A percentile compares a stretch with the other conserved stretches of the same genome.
These are phyloP conservation scores for Heptranchias perlo DNA, from an alignment of 2,113 vertebrate genomes.

Conservation along the genomic window DNA sequence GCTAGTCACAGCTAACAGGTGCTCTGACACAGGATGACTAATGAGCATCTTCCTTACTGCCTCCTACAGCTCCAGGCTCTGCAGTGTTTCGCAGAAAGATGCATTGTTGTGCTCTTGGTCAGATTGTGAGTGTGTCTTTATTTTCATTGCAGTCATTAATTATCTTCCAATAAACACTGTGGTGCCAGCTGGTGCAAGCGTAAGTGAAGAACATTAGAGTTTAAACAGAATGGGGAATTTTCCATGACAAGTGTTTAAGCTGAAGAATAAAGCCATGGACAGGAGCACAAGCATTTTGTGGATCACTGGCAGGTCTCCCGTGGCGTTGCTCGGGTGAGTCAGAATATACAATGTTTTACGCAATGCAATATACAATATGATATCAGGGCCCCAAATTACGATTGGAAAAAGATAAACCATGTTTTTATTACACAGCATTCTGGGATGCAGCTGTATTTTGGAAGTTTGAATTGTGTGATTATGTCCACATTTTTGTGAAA, in stretches of 20 bases:
- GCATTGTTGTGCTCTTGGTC: background rate
- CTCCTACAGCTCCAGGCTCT: background rate
- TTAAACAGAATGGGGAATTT: no score
- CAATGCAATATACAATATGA: background rate
- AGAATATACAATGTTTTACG: background rate
- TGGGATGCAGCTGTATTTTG: background rate
- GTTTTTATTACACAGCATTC: background rate
- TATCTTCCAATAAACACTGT: background rate
- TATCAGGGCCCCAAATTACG: background rate
- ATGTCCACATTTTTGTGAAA: background rate
- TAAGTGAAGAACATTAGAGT: background rate
- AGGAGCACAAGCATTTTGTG: background rate
- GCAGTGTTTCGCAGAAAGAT: background rate
- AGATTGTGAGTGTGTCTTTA: background rate
- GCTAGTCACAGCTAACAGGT: background rate
- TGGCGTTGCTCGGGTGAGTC: background rate
- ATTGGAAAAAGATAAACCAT: background rate
- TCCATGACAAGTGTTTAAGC: background rate
- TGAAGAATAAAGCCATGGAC: background rate
- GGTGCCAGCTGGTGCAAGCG: background rate
- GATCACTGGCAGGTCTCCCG: background rate
- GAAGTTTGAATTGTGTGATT: background rate
- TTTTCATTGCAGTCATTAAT: background rate
- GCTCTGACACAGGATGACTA: background rate
- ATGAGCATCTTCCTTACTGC: background rate